Conservation (phyloP, 2,113 vertebrate genomes). For the Lagopus muta region DNA sequence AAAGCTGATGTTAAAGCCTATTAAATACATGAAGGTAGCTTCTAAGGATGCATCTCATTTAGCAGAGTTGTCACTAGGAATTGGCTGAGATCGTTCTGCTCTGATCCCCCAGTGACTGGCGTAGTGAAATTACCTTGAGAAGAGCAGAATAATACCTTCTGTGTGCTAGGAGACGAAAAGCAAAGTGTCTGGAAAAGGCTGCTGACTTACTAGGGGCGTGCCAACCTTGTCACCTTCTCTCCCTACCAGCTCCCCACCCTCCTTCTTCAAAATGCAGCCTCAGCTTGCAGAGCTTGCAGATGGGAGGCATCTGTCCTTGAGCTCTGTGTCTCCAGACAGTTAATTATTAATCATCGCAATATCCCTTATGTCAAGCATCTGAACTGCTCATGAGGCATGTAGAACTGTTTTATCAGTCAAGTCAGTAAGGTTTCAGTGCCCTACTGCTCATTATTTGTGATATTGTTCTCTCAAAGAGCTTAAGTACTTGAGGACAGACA, state of each 20-base stretch:
- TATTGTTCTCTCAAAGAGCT: background rate
- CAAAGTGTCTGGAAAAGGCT: background rate
- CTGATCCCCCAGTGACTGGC: background rate
- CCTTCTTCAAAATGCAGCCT: background rate
- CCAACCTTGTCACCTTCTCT: background rate
- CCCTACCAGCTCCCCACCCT: background rate
- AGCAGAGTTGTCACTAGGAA: conserved; percentile 2
- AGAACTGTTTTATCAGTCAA: background rate
- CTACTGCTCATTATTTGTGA: background rate
- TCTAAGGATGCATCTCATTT: conserved; percentile 58
- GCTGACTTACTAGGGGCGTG: background rate
- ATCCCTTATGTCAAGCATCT: background rate
- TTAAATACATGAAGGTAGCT: conserved; percentile 27
- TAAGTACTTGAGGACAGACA: background rate
- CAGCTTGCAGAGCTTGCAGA: conserved; percentile 2
- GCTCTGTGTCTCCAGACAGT: conserved; percentile 10
- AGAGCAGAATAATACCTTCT: background rate
- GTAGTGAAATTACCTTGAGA: background rate
- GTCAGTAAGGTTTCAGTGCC: background rate
- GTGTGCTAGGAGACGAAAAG: background rate
- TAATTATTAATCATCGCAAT: conserved; percentile 56
- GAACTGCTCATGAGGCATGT: background rate
- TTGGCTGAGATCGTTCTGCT: background rate
- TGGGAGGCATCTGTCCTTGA: conserved; percentile 35
- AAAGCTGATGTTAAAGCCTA: conserved; percentile 45